Evolutionary conservation across 2,113 vertebrate genomes (phyloP).

Genomic region (Prionailurus viverrinus): DNA sequence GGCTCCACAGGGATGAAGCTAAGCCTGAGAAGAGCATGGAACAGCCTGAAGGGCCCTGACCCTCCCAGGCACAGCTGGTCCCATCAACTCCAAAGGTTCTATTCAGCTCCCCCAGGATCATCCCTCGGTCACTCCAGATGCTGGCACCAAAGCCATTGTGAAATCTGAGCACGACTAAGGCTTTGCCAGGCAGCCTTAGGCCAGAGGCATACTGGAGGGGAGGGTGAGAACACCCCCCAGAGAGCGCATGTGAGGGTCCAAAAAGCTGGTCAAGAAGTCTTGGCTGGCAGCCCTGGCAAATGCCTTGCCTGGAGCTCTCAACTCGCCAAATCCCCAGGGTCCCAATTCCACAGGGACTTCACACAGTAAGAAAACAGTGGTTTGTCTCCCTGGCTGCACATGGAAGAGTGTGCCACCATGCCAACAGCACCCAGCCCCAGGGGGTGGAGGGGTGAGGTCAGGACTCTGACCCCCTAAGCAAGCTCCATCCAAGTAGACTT

Average conservation of each 20-base stretch:
- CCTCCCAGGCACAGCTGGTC: conserved; percentile 62
- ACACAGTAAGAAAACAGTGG: conserved; percentile 73
- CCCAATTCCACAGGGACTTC: conserved; percentile 7
- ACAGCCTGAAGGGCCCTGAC: conserved; percentile 55
- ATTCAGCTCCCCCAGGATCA: conserved; percentile 59
- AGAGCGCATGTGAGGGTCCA: conserved; percentile 31
- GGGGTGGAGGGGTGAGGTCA: background rate
- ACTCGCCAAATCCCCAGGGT: background rate
- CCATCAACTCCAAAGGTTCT: conserved; percentile 1
- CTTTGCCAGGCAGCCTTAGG: conserved; percentile 52
- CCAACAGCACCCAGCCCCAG: conserved; percentile 33
- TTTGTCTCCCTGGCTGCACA: conserved; percentile 70
- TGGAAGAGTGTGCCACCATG: conserved; percentile 42
- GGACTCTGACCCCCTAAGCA: background rate
- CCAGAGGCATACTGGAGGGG: conserved; percentile 16
- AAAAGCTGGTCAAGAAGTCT: conserved; percentile 41
- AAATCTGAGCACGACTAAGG: conserved; percentile 75
- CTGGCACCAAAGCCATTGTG: conserved; percentile 47
- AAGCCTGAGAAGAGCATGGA: conserved; percentile 16
- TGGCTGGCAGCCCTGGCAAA: conserved; percentile 55
- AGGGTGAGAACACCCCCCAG: conserved; percentile 24
- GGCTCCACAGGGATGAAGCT: conserved; percentile 1
- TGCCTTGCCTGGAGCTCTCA: background rate
- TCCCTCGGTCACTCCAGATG: conserved; percentile 60
- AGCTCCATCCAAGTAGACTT: conserved; percentile 44